Base-by-base conservation (phyloP, 2,888 invertebrate genomes). In the Synanthedon andrenaeformis region DNA sequence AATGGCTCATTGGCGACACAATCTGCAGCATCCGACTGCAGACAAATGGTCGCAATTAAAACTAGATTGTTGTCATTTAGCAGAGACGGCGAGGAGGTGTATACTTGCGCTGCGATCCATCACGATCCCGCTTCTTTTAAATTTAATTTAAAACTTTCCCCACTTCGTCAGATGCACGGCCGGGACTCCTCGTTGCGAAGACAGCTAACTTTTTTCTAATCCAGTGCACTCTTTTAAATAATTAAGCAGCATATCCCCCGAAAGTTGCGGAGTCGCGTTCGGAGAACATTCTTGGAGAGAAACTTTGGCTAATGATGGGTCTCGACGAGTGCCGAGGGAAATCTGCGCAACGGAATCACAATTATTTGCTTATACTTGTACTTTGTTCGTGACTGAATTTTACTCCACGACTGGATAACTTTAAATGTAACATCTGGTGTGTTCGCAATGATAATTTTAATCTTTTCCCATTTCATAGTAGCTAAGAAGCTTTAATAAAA, bases 131-230 rank as follows among this genome's bases (percentile, higher is more conserved):
- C 70, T 69, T 69, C 64, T 66, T 69, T 48, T 70, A 70, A 76
- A 78, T 79, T 79, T 76, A 77, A 82, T 80, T 76, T 76, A 76
- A 45, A 82, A 81, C 74, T 81, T 82, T 77, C 67, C 35, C 65
- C 71, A 65, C 76, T 79, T 67, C 72, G 69, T 78, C 76, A 79
- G 75, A 72, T 59, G 64, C 61, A 58, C 61, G 66, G 60, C 59
- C 68, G 35, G 63, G 63, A 59, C 66, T 65, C 63, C 23, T 5
- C 59, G 62, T 55, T 58, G 53, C 62, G 62, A 62, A 66, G 70
- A 75, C 71, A 74, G 68, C 65, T 67, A 64, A 61, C 60, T 67
- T 73, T 74, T 49, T 52, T 52, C 17, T 72, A 72, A 75, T 75
- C 70, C 64, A 57, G 65, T 69, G 70, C 71, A 70, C 65, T 70